Percentiles rank a stretch among this genome's conserved stretches.
phyloP scores from a whole-genome alignment of 2,888 invertebrate genomes.

The Diaprepes abbreviatus region DNA sequence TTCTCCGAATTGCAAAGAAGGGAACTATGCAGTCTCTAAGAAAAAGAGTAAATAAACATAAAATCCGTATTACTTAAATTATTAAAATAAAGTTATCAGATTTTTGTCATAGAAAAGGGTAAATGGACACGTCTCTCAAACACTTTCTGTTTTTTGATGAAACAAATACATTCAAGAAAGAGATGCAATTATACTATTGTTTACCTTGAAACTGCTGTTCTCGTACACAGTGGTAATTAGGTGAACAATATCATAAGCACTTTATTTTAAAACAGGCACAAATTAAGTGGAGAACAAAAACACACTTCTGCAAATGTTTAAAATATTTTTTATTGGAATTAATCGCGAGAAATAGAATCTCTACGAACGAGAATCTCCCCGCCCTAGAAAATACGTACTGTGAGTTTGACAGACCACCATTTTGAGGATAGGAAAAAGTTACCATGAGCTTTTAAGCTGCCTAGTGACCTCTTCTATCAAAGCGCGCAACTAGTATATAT shows the following conservation, averaged over 20 bases:
- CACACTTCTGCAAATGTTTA: constrained; percentile 46
- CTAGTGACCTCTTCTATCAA: constrained; percentile 41
- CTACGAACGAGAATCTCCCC: constrained; percentile 63
- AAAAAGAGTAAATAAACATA: neutral
- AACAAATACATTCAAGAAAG: constrained; percentile 27
- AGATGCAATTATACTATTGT: constrained; percentile 58
- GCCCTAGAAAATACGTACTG: constrained; percentile 66
- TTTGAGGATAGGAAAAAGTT: constrained; percentile 57
- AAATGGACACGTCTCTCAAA: neutral
- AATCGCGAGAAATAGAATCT: constrained; percentile 57
- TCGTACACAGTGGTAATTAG: constrained; percentile 32
- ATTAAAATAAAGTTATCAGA: too few relatives aligned
- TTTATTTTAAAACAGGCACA: constrained; percentile 23
- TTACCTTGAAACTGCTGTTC: constrained; percentile 64
- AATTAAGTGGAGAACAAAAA: constrained; percentile 42
- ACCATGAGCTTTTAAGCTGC: constrained; percentile 38
- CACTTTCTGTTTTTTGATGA: constrained; percentile 28
- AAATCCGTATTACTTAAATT: neutral
- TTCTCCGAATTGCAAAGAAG: neutral
- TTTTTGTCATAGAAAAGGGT: neutral
- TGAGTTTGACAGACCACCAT: constrained; percentile 66
- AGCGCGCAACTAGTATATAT: neutral
- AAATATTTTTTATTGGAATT: constrained; percentile 22
- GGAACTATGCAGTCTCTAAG: neutral
- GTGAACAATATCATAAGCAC: constrained; percentile 31